phyloP scores from a whole-genome alignment of 2,113 vertebrate species.

The Clarias magur region DNA sequence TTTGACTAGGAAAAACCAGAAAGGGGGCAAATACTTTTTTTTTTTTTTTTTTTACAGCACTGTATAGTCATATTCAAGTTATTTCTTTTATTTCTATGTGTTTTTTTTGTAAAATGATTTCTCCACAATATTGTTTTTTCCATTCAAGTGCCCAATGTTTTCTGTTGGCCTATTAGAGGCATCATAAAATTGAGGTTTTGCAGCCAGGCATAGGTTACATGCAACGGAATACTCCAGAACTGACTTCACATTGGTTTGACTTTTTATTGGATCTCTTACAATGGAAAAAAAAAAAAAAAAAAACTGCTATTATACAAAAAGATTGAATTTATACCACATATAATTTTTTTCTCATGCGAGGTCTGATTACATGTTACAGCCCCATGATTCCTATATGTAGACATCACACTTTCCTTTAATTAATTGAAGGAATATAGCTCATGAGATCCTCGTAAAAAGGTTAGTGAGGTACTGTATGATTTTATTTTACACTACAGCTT shows the following conservation, averaged over 20 bases:
- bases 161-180: neutral
- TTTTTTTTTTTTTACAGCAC: too few species aligned
- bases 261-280: slow-evolving; percentile 22
- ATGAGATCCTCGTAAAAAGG: neutral
- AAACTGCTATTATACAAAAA: slow-evolving; percentile 22
- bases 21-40: too few species aligned
- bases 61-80: too few species aligned
- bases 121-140: neutral
- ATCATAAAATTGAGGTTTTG: slow-evolving; percentile 23
- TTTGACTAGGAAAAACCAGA: too few species aligned
- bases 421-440: neutral
- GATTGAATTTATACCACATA: slow-evolving; percentile 8
- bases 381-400: neutral
- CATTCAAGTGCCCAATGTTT: neutral
- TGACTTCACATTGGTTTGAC: slow-evolving; percentile 6
- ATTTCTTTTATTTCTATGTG: too few species aligned
- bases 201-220: neutral
- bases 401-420: neutral
- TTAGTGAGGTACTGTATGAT: neutral
- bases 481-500: neutral
- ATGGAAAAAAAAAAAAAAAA: too few species aligned
- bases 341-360: slow-evolving; percentile 3
- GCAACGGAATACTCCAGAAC: neutral
- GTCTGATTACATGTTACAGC: neutral
- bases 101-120: neutral